phyloP scores from a whole-genome alignment of 2,888 invertebrate genomes.

The Amblyjoppa proteus region DNA sequence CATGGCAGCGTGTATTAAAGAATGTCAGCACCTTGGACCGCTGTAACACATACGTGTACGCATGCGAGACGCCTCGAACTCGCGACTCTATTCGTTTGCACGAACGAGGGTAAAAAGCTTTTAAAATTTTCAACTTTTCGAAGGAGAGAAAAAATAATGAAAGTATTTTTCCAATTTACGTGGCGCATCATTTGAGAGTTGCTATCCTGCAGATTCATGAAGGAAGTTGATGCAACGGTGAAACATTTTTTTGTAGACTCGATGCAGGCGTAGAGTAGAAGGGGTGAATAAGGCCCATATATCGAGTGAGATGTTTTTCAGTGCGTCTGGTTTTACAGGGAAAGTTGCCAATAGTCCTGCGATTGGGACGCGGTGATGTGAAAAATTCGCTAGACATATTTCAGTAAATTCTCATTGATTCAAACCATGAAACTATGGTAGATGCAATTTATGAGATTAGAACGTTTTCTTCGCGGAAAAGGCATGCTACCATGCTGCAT shows the following conservation, averaged over 20 bases:
- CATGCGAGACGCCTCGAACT: not conserved
- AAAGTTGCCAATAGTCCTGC: too few relatives aligned
- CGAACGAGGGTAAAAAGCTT: not conserved
- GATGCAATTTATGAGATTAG: too few relatives aligned
- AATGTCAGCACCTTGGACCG: conserved; percentile 10
- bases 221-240: too few relatives aligned
- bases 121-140: not conserved
- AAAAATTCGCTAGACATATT: too few relatives aligned
- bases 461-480: not conserved
- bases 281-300: too few relatives aligned
- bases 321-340: too few relatives aligned
- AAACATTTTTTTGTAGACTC: too few relatives aligned
- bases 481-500: not conserved
- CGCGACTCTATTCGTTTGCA: not conserved
- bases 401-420: not conserved
- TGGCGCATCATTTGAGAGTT: not conserved
- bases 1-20: conserved; percentile 37
- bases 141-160: not conserved
- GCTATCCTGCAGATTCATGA: too few relatives aligned
- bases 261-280: too few relatives aligned
- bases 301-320: too few relatives aligned
- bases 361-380: too few relatives aligned
- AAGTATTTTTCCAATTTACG: not conserved
- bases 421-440: not conserved
- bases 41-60: not conserved